phyloP scores from a whole-genome alignment of 2,113 vertebrate genomes.

The Gymnobelideus leadbeateri region DNA sequence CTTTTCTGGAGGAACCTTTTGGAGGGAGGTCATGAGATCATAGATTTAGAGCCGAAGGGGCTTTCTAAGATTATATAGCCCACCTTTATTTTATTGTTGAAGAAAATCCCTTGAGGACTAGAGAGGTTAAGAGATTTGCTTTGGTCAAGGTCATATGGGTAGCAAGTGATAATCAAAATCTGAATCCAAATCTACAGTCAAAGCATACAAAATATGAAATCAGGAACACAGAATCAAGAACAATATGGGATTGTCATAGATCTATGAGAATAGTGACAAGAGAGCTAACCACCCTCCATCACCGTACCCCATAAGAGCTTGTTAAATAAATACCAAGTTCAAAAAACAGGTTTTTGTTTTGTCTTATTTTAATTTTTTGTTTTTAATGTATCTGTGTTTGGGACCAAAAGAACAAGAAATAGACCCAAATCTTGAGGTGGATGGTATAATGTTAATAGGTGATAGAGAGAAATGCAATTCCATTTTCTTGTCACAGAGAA shows the following conservation, averaged over 20 bases:
- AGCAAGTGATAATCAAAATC: too few species aligned
- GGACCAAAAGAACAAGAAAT: background rate
- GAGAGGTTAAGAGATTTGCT: too few species aligned
- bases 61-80: too few species aligned
- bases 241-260: background rate
- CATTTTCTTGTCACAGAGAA: background rate
- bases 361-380: background rate
- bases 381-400: background rate
- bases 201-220: background rate
- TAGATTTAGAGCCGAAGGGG: too few species aligned
- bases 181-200: background rate
- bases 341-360: background rate
- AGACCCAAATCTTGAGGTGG: background rate
- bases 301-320: background rate
- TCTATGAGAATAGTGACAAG: background rate
- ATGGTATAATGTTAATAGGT: background rate
- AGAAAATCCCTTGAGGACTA: too few species aligned
- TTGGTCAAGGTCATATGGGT: too few species aligned
- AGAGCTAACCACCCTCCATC: background rate
- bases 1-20: too few species aligned
- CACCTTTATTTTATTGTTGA: too few species aligned
- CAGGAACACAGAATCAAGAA: background rate
- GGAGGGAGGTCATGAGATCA: too few species aligned
- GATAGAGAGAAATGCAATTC: background rate
- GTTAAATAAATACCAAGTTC: background rate